Evolutionary conservation across 1,140 invertebrate genomes (phyloP), one percentile per base, ranked within the genome.

Genomic region (Trichoplusia ni): DNA sequence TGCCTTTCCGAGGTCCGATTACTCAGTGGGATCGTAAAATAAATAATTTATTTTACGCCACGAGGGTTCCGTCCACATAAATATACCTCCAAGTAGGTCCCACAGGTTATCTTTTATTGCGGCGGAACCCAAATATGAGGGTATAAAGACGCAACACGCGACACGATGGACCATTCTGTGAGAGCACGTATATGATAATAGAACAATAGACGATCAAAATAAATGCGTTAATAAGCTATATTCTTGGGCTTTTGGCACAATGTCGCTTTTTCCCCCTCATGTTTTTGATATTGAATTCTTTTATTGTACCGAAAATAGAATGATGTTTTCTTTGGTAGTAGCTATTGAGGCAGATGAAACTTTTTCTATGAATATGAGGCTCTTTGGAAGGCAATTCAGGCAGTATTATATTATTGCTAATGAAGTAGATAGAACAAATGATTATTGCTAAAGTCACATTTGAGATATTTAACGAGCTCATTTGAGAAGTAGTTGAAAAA

Each of bases 1-100:
- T 70, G 59, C 67, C 69, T 62, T 61, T 60, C 35, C 64, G 73
- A 74, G 66, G 73, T 75, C 61, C 74, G 74, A 76, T 79, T 79
- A 81, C 81, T 82, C 79, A 83, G 56, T 76, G 61, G 73, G 69
- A 59, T 78, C 77, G 76, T 79, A 77, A 81, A 82, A 78, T 81
- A 80, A 79, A 79, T 78, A 79, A 83, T 81, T 83, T 81, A 80
- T 81, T 54, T 60, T n/a, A 53, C 44, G 44, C 47, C 35, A 73
- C 4, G 56, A 66, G 40, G 53, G 56, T 61, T 72, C 35, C 42
- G 60, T 62, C 33, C 69, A 75, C 61, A 78, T 81, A 81, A 75
- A 77, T 78, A 79, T 79, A 75, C 68, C 67, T 77, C 61, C 23
- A 40, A 62, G 40, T 54, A 53, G 67, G 35, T 53, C 60, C 62